These are phyloP conservation scores for Pecten maximus DNA, from an alignment of 2,888 invertebrate species.

Conservation along the genomic window DNA sequence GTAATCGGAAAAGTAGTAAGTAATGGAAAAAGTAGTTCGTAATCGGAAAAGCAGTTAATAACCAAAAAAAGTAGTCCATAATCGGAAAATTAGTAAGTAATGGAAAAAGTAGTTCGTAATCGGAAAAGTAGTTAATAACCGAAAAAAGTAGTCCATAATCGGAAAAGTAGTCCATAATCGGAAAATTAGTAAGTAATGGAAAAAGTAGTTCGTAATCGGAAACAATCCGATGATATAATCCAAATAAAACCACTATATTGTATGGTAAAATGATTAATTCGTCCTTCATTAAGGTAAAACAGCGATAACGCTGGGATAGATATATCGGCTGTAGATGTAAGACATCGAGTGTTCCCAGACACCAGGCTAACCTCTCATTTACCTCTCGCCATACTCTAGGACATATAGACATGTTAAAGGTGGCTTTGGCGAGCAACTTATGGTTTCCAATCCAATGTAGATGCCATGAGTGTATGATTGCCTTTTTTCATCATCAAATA, in stretches of 20 bases:
- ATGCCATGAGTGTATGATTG: not conserved
- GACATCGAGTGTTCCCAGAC: not conserved
- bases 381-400: not conserved
- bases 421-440: not conserved
- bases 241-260: not conserved
- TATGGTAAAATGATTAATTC: not conserved
- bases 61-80: no score
- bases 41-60: no score
- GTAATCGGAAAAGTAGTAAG: no score
- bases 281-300: conserved; percentile 11
- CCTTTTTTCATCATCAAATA: not conserved
- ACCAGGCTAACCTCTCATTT: conserved; percentile 4
- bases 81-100: no score
- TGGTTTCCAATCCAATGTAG: not conserved
- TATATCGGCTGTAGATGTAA: not conserved
- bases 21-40: no score
- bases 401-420: not conserved
- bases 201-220: no score
- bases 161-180: no score
- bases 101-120: no score
- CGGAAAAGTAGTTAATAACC: no score
- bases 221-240: no score
- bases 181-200: no score
- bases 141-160: no score
- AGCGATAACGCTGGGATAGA: not conserved